A percentile compares a stretch with the other conserved stretches of the same genome.
phyloP scores from a whole-genome alignment of 2,113 vertebrate species.

The Forbesichthys papilliferus region DNA sequence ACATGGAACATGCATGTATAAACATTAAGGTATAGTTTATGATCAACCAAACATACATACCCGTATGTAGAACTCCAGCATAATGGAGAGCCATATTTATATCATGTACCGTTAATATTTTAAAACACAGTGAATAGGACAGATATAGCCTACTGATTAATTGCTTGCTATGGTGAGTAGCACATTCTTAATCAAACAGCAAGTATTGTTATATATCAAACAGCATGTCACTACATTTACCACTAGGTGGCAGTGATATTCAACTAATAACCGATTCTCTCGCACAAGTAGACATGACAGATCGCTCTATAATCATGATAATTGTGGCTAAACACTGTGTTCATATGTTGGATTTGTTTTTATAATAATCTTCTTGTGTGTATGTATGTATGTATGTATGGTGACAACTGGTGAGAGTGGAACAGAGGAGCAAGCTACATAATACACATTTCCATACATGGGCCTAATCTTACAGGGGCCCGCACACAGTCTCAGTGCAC shows the following conservation, averaged over 20 bases:
- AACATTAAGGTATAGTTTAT: too few species aligned
- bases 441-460: neutral
- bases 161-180: neutral
- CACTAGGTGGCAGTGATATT: slow-evolving; percentile 41
- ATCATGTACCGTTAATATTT: neutral
- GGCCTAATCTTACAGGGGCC: neutral
- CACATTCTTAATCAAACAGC: neutral
- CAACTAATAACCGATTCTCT: neutral
- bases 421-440: neutral
- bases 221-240: slow-evolving; percentile 9
- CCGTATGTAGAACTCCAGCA: neutral
- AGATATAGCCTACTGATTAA: neutral
- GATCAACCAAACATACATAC: too few species aligned
- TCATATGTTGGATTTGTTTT: too few species aligned
- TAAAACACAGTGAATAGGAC: neutral
- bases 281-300: too few species aligned
- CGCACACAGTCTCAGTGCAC: neutral
- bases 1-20: neutral
- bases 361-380: slow-evolving; percentile 1
- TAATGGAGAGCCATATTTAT: too few species aligned
- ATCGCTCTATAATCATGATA: neutral
- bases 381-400: slow-evolving; percentile 5
- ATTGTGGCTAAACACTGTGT: too few species aligned
- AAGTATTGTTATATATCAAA: neutral
- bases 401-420: slow-evolving; percentile 7